phyloP scores from a whole-genome alignment of 2,113 vertebrate species.

The Alosa alosa region DNA sequence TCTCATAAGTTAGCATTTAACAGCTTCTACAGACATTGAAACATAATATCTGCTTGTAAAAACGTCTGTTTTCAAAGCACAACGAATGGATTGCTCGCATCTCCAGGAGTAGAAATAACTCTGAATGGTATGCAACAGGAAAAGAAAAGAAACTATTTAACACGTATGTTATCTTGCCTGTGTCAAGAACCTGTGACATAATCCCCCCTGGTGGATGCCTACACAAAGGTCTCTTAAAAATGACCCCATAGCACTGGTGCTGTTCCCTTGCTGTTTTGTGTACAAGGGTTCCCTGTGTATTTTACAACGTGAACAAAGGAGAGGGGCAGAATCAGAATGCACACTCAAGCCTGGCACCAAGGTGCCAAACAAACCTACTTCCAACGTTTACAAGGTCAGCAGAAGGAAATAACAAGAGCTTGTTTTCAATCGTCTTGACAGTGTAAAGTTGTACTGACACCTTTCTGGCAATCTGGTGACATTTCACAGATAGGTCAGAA shows the following conservation, averaged over 20 bases:
- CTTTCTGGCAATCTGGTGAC: background rate
- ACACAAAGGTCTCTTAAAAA: background rate
- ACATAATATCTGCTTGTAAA: background rate
- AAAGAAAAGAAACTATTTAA: background rate
- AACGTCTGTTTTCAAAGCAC: background rate
- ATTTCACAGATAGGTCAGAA: background rate
- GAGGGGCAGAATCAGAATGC: background rate
- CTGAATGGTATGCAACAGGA: background rate
- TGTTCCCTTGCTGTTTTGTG: background rate
- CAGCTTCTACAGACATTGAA: background rate
- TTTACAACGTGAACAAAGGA: background rate
- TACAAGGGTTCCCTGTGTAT: background rate
- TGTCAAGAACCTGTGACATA: background rate
- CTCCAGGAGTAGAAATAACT: background rate
- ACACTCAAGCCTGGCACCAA: background rate
- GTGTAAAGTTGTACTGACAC: background rate
- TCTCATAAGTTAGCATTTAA: background rate
- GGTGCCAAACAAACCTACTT: slow-evolving; percentile 4
- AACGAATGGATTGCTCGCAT: background rate
- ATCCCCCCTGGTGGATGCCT: background rate
- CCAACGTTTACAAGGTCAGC: background rate
- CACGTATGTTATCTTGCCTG: background rate
- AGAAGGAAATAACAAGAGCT: background rate
- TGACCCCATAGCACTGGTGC: background rate
- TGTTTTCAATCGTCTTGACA: background rate